Percentiles rank a stretch among this genome's conserved stretches.
Conservation (phyloP, 2,113 vertebrate genomes). For the Ondatra zibethicus region DNA sequence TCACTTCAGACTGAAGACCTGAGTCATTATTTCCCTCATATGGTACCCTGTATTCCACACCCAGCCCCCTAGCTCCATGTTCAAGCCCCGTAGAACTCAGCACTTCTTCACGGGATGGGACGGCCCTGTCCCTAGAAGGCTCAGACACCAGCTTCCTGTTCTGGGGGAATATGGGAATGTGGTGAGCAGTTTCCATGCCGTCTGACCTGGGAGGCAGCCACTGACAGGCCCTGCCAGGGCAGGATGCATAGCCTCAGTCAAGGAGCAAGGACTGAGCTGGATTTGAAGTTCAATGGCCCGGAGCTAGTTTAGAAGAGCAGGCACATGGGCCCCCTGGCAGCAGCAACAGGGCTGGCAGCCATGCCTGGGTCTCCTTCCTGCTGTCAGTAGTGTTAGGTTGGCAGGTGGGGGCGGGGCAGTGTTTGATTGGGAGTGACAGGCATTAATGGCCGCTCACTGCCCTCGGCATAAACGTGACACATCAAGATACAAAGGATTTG, state of each 20-base stretch:
- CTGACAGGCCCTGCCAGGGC: neutral
- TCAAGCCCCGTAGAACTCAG: neutral
- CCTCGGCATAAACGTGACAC: neutral
- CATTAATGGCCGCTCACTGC: neutral
- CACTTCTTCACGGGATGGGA: neutral
- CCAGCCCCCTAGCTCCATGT: neutral
- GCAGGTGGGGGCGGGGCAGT: neutral
- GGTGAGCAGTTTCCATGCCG: accelerated
- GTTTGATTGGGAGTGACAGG: neutral
- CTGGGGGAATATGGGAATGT: accelerated
- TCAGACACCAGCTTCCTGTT: neutral
- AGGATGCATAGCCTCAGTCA: accelerated
- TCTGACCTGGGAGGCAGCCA: neutral
- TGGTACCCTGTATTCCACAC: accelerated
- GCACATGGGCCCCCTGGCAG: neutral
- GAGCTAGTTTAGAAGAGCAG: neutral
- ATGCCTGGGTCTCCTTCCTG: neutral
- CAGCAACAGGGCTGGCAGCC: neutral
- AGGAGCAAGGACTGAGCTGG: neutral
- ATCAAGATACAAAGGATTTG: neutral
- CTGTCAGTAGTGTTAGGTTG: neutral
- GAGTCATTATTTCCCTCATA: accelerated
- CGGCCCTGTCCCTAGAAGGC: neutral
- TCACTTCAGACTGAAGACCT: neutral
- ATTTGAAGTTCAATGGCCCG: neutral